A percentile compares a stretch with the other conserved stretches of the same genome.
Evolutionary conservation across 2,113 vertebrate species (phyloP).

Genomic region (Lepisosteus osseus): DNA sequence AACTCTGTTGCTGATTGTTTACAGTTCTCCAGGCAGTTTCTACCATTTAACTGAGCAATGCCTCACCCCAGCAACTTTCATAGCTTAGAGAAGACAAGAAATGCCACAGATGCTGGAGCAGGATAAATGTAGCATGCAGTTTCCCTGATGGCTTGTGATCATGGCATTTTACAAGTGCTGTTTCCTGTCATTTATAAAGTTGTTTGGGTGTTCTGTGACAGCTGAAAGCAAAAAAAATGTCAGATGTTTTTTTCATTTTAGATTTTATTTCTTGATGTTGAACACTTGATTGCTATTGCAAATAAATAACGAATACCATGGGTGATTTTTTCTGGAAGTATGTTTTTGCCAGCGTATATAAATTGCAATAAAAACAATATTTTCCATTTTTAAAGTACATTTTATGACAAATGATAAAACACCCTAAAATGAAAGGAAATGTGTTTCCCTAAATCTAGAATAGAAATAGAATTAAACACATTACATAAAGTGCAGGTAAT

Average conservation of each 20-base stretch:
- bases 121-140: conserved; percentile 53
- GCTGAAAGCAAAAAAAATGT: conserved; percentile 46
- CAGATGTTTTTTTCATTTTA: neutral
- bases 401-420: too few relatives aligned
- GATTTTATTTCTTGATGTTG: neutral
- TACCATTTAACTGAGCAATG: conserved; percentile 3
- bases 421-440: too few relatives aligned
- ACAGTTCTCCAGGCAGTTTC: neutral
- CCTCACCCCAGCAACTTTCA: neutral
- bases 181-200: conserved; percentile 65
- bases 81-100: conserved; percentile 18
- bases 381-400: too few relatives aligned
- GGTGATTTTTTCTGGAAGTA: too few relatives aligned
- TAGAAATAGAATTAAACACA: too few relatives aligned
- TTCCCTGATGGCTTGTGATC: conserved; percentile 53
- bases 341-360: too few relatives aligned
- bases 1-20: too few relatives aligned
- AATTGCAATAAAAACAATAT: too few relatives aligned
- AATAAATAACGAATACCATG: too few relatives aligned
- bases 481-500: too few relatives aligned
- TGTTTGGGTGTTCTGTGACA: conserved; percentile 49
- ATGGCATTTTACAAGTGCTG: conserved; percentile 57
- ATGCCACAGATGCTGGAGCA: conserved; percentile 39
- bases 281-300: too few relatives aligned
- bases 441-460: too few relatives aligned